Percentiles rank a stretch among this genome's conserved stretches.
These are phyloP conservation scores for Unio pictorum DNA, from an alignment of 2,888 invertebrate genomes.

Conservation along the genomic window DNA sequence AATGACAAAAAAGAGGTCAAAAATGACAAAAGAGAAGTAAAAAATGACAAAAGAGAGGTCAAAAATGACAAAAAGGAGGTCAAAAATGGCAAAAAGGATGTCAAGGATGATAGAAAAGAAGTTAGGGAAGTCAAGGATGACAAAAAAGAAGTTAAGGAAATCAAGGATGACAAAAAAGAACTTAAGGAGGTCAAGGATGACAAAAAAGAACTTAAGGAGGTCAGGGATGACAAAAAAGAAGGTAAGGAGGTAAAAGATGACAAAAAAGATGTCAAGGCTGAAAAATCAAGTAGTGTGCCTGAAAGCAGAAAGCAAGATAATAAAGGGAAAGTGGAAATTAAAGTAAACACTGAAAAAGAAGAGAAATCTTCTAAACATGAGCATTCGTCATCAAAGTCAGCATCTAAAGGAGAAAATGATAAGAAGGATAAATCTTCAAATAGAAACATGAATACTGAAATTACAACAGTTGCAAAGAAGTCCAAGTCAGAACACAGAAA, in stretches of 20 bases:
- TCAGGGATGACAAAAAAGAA: conserved; percentile 1
- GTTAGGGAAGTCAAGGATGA: conserved; percentile 8
- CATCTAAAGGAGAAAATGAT: conserved; percentile 3
- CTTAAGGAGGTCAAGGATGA: conserved; percentile 2
- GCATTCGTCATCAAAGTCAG: no score
- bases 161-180: conserved; percentile 8
- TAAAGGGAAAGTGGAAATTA: conserved; percentile 8
- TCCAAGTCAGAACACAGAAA: no score
- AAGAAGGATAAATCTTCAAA: not conserved
- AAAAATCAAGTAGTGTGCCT: conserved; percentile 8
- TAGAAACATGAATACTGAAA: conserved; percentile 3
- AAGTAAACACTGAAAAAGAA: no score
- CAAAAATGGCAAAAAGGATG: conserved; percentile 8
- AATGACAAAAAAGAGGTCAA: not conserved
- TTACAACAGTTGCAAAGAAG: no score
- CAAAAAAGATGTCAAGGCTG: conserved; percentile 6
- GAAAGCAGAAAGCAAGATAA: conserved; percentile 10
- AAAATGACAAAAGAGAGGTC: not conserved
- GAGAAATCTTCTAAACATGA: no score
- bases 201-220: conserved; percentile 1
- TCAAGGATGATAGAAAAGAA: not conserved
- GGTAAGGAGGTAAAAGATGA: conserved; percentile 5
- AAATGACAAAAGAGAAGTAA: conserved; percentile 1
- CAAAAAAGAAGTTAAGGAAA: conserved; percentile 7
- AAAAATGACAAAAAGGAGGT: conserved; percentile 14